These are phyloP conservation scores for Limnodromus scolopaceus DNA, from an alignment of 2,797 vertebrate species.

Conservation along the genomic window DNA sequence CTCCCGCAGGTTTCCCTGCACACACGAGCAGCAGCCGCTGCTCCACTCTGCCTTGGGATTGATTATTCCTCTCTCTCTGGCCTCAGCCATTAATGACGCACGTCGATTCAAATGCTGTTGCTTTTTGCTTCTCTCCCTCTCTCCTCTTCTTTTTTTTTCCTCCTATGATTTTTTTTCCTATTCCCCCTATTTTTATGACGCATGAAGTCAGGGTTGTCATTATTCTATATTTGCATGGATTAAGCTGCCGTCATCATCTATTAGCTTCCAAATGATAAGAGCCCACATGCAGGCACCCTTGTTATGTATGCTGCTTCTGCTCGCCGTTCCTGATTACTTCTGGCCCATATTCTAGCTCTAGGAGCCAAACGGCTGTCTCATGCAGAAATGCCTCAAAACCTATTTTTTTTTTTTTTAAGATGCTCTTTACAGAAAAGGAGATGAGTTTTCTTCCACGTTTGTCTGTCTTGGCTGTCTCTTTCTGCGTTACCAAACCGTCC, in stretches of 20 bases:
- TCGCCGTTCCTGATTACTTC: slow-evolving; percentile 28
- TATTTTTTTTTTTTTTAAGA: neutral
- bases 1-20: neutral
- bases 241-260: slow-evolving; percentile 66
- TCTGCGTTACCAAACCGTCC: neutral
- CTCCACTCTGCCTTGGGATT: neutral
- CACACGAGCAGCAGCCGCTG: fast-evolving
- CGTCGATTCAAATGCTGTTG: neutral
- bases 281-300: slow-evolving; percentile 41
- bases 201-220: slow-evolving; percentile 63
- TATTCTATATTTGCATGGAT: slow-evolving; percentile 65
- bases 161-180: too few species aligned
- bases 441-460: slow-evolving; percentile 5
- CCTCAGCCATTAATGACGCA: slow-evolving; percentile 41
- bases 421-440: neutral
- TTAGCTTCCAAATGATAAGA: slow-evolving; percentile 61
- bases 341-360: slow-evolving; percentile 31
- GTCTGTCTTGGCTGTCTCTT: slow-evolving; percentile 8
- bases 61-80: slow-evolving; percentile 39
- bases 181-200: slow-evolving; percentile 41
- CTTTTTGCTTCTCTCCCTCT: neutral
- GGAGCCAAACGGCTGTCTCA: slow-evolving; percentile 49
- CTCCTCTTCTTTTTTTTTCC: neutral
- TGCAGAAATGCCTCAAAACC: slow-evolving; percentile 8
- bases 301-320: slow-evolving; percentile 44